Base-by-base conservation (phyloP, 2,888 invertebrate genomes). In the Listrodromus nycthemerus region DNA sequence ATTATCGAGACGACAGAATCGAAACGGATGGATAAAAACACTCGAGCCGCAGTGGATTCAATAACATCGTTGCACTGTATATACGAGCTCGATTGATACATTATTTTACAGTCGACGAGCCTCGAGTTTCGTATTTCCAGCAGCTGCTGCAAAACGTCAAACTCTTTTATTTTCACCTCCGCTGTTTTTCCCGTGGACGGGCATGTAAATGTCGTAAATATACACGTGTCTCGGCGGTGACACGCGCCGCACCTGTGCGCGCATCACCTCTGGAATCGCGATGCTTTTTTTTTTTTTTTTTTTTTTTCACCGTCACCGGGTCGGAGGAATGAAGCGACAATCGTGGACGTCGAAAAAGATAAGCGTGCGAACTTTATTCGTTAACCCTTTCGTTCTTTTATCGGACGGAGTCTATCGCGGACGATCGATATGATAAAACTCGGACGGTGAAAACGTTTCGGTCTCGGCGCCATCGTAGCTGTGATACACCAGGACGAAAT, bases 71-170 rank as follows among this genome's bases (percentile, higher is more conserved):
- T 41, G 7, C 52, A 61, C 37, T 63, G 45, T 27, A 7, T 41
- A 19, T 4, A 24, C 10, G 27, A 8, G 27, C n/a, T 7, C 45
- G 58, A 58, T 73, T 73, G 71, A 73, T 73, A 24, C 41, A 45
- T 24, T 13, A 73, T 45, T 73, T 73, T 27, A 73, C 7, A 10
- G 37, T 24, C 65, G 70, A 16, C 24, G 71, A 82, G 71, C 48
- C 76, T 82, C 50, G 81, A 55, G 55, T 58, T 65, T 79, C 79
- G 71, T 71, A 61, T 83, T 83, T 71, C 83, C 65, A 75, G 50
- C 79, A 83, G 76, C 83, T 80, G 76, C 83, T 80, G 67, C 74
- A 50, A 76, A 76, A 80, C 70, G 66, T 83, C 76, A 80, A 71
- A 67, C 71, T 76, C 71, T 52, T 61, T 45, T 45, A 16, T 45